Conservation (phyloP, 2,113 vertebrate genomes). For the Ibidorhyncha struthersii region DNA sequence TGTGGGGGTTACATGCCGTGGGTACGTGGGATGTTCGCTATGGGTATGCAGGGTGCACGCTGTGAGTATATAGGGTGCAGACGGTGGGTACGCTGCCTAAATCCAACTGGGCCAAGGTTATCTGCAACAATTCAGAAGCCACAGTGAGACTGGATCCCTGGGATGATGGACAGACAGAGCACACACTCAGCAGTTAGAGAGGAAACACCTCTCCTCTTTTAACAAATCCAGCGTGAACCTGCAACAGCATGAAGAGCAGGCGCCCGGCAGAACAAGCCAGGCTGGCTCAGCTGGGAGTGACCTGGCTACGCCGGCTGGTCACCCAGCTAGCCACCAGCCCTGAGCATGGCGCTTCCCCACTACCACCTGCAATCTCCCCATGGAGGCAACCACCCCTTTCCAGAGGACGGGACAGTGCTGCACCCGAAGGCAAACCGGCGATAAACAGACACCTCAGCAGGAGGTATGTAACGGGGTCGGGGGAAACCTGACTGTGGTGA, state of each 20-base stretch:
- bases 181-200: accelerated
- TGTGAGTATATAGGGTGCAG: background rate
- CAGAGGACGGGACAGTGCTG: background rate
- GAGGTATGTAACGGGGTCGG: background rate
- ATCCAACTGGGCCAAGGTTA: background rate
- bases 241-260: background rate
- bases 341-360: accelerated
- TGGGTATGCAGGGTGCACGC: background rate
- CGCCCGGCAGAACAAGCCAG: background rate
- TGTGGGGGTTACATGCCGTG: accelerated
- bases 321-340: background rate
- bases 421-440: accelerated
- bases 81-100: accelerated
- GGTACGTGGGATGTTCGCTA: accelerated
- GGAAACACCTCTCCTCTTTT: background rate
- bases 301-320: background rate
- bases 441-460: background rate
- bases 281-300: background rate
- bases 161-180: background rate
- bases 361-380: accelerated
- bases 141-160: accelerated
- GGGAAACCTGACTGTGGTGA: background rate
- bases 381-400: background rate
- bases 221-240: background rate
- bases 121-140: background rate